Evolutionary conservation across 2,888 invertebrate genomes (phyloP).

Genomic region (Meandrusa payeni): DNA sequence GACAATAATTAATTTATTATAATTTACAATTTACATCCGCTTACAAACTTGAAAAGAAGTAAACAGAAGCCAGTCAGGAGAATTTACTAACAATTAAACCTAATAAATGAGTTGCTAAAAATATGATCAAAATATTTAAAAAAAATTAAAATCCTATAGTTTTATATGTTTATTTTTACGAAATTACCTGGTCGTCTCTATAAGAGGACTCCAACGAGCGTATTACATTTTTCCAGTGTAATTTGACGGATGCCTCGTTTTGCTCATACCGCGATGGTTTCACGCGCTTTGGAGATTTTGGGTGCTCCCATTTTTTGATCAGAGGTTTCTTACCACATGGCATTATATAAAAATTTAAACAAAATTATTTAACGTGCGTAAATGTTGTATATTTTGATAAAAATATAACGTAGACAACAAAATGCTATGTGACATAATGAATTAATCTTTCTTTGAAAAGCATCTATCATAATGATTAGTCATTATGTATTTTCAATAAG

Average conservation of each 20-base stretch:
- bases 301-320: conserved; percentile 60
- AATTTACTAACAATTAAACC: too few species aligned
- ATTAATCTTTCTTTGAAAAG: background rate
- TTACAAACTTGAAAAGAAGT: too few species aligned
- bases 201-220: conserved; percentile 60
- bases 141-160: too few species aligned
- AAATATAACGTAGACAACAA: background rate
- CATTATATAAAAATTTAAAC: too few species aligned
- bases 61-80: too few species aligned
- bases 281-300: conserved; percentile 45
- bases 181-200: conserved; percentile 63
- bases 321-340: conserved; percentile 60
- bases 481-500: too few species aligned
- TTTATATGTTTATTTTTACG: too few species aligned
- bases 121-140: too few species aligned
- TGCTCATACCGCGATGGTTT: conserved; percentile 63
- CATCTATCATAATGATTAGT: too few species aligned
- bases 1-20: too few species aligned
- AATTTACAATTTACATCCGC: too few species aligned
- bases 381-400: background rate
- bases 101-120: too few species aligned
- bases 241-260: conserved; percentile 64
- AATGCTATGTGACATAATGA: background rate
- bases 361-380: background rate
- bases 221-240: conserved; percentile 65